Conservation (phyloP, 2,797 vertebrate genomes). For the Xenentodon cancila region DNA sequence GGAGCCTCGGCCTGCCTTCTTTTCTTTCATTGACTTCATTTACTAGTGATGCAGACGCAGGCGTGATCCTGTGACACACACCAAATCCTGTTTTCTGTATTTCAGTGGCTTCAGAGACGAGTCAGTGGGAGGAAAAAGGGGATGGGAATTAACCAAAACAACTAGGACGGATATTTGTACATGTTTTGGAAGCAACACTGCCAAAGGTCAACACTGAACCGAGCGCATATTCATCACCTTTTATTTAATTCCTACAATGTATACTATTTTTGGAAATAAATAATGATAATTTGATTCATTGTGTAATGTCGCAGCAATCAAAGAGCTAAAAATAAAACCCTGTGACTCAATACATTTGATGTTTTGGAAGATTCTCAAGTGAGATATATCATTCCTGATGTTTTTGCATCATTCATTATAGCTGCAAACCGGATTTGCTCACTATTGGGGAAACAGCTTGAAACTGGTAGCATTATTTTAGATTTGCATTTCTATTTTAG, state of each 20-base stretch:
- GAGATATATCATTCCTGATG: constrained; percentile 4
- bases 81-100: constrained; percentile 4
- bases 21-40: constrained; percentile 45
- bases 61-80: constrained; percentile 21
- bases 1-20: constrained; percentile 41
- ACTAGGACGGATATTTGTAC: too few species aligned
- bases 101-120: neutral
- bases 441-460: neutral
- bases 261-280: too few species aligned
- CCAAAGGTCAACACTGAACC: too few species aligned
- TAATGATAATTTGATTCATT: too few species aligned
- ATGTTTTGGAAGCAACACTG: too few species aligned
- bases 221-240: too few species aligned
- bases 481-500: neutral
- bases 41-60: constrained; percentile 13
- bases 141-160: too few species aligned
- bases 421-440: neutral
- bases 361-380: too few species aligned
- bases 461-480: neutral
- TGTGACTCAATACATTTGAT: too few species aligned
- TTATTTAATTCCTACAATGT: too few species aligned
- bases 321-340: too few species aligned
- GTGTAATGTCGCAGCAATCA: too few species aligned
- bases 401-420: neutral
- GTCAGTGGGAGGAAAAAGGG: neutral